Base-by-base conservation (phyloP, 2,888 invertebrate genomes). In the Caenorhabditis uteleia region DNA sequence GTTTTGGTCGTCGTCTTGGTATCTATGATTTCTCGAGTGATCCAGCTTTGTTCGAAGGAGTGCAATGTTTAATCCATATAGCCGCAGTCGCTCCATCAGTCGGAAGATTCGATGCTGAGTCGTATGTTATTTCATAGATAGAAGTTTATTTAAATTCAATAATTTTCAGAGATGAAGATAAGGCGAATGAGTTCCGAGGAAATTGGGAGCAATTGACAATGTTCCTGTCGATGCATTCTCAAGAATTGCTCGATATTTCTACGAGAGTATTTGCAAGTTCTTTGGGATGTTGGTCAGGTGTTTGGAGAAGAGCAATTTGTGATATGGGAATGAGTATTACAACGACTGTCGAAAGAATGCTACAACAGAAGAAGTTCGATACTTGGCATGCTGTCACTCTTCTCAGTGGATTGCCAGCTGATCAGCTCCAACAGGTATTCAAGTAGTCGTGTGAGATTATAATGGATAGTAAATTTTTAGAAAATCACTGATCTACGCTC, bases 231-330 rank as follows among this genome's bases (percentile, higher is more conserved):
- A 43, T 67, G 25, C 69, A 74, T 27, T 47, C 48, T 7, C 73
- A 73, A 38, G 66, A 68, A 33, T 34, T 76, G 7, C 62, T 77
- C 8, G 70, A 73, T 20, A 51, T 71, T 21, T 55, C 60, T 10
- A 64, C 61, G 12, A 53, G 76, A 14, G 69, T 76, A 8, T 75
- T 68, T 38, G 70, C 74, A 2, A 38, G 54, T 16, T 59, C 68
- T n/a, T 51, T 77, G 18, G 49, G 31, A 39, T 64, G 64, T 18
- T 64, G 29, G 23, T 40, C 49, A 7, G 49, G 54, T 10, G 49
- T 49, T n/a, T 64, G 42, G 31, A 45, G 50, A 2, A 36, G 54
- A 38, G 38, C 49, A 6, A 36, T 57, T 5, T 21, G 46, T 2
- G 49, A 64, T 10, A 49, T 64, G 10, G 49, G 45, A n/a, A 27